Percentiles rank a stretch among this genome's conserved stretches.
phyloP scores from a whole-genome alignment of 2,888 invertebrate species.

The Ashinkailepas kermadecensis region DNA sequence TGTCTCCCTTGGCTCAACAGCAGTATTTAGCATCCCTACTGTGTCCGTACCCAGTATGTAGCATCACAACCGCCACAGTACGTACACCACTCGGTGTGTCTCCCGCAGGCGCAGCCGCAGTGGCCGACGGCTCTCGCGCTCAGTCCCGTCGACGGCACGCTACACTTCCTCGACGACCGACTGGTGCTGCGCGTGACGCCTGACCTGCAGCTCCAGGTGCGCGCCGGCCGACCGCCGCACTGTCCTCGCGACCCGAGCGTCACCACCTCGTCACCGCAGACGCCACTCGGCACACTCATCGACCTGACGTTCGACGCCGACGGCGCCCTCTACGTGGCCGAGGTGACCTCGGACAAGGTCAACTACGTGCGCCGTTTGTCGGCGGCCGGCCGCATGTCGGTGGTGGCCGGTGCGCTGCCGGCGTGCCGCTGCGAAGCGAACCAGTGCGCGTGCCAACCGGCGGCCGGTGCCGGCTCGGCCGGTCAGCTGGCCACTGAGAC shows the following conservation, averaged over 20 bases:
- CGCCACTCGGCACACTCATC: constrained; percentile 36
- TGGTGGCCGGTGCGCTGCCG: constrained; percentile 43
- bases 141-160: constrained; percentile 85
- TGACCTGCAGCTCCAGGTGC: constrained; percentile 70
- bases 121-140: constrained; percentile 97
- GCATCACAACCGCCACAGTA: no score
- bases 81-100: no score
- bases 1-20: no score
- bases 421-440: constrained; percentile 39
- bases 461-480: neutral
- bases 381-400: constrained; percentile 43
- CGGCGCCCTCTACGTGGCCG: constrained; percentile 91
- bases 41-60: no score
- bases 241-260: constrained; percentile 51
- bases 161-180: constrained; percentile 93
- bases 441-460: constrained; percentile 34
- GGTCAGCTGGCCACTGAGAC: constrained; percentile 41
- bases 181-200: constrained; percentile 83
- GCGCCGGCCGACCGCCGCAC: constrained; percentile 89
- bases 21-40: no score
- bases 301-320: constrained; percentile 90
- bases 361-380: constrained; percentile 43
- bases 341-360: constrained; percentile 48
- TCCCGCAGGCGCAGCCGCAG: constrained; percentile 66
- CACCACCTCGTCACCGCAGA: neutral